A percentile compares a stretch with the other conserved stretches of the same genome.
Conservation (phyloP, 2,888 invertebrate species). For the Xylota segnis region DNA sequence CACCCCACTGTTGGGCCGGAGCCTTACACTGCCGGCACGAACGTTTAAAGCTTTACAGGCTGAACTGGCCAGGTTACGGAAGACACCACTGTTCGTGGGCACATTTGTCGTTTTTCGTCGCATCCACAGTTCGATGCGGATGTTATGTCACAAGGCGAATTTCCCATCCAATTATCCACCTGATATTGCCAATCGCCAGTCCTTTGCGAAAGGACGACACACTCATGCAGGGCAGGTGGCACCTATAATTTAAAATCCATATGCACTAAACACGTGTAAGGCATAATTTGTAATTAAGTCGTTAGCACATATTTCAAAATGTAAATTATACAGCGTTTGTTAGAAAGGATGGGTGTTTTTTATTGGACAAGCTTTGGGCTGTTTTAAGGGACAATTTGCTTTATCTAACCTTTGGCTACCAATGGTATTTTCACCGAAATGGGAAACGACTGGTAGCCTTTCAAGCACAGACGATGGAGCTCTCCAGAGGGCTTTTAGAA, state of each 20-base stretch:
- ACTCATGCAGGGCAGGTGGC: neutral
- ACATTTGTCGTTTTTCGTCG: neutral
- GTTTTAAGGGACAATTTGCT: no score
- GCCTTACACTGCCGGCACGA: conserved; percentile 17
- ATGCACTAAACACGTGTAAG: no score
- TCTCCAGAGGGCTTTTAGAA: no score
- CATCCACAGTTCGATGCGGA: neutral
- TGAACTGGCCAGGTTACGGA: neutral
- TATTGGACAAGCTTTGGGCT: no score
- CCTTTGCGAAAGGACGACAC: neutral
- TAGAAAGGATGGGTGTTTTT: no score
- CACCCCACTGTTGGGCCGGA: neutral
- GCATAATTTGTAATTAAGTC: no score
- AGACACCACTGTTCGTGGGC: neutral
- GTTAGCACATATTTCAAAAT: no score
- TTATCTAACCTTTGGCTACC: no score
- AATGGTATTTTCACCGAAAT: no score
- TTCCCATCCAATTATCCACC: neutral
- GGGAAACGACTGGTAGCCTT: no score
- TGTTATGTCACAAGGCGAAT: neutral
- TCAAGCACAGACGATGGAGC: no score
- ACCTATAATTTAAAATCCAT: neutral
- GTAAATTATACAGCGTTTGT: no score
- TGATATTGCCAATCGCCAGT: neutral
- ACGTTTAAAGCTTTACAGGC: conserved; percentile 27